These are phyloP conservation scores for Pygmarrhopalites habei DNA, from an alignment of 1,140 invertebrate species.

Conservation along the genomic window DNA sequence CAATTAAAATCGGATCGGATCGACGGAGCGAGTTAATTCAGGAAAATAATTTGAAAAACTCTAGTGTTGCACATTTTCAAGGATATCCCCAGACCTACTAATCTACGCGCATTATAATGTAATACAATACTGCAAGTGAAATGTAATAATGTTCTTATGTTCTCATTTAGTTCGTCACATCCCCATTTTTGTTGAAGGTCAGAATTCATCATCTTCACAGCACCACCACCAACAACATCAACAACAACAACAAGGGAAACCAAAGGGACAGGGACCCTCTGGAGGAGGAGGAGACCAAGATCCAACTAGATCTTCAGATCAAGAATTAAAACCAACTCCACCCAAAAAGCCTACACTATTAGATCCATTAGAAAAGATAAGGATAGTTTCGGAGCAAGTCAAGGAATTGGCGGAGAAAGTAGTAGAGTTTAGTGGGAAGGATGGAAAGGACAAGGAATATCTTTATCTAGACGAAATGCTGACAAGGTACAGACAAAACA, in stretches of 20 bases:
- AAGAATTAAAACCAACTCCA: constrained; percentile 3
- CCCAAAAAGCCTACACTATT: constrained; percentile 25
- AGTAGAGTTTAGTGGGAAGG: constrained; percentile 61
- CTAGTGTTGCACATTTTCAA: no score
- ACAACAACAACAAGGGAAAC: no score
- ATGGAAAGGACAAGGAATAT: constrained; percentile 72
- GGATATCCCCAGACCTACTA: no score
- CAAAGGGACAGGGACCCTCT: no score
- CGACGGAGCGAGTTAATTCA: no score
- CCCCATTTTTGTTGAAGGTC: constrained; percentile 81
- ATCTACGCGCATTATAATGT: no score
- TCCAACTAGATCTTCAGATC: not conserved
- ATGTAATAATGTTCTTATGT: no score
- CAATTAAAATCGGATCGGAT: no score
- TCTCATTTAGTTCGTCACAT: constrained; percentile 72
- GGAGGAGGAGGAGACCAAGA: constrained; percentile 25
- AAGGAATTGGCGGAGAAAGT: constrained; percentile 62
- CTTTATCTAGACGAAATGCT: constrained; percentile 89
- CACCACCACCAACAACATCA: constrained; percentile 46
- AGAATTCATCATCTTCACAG: no score
- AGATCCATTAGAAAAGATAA: constrained; percentile 26
- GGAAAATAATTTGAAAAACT: no score
- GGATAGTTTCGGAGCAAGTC: constrained; percentile 53
- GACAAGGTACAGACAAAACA: no score
- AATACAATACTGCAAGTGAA: no score